Conservation (phyloP, 2,797 vertebrate genomes). For the Arnoldichthys spilopterus region DNA sequence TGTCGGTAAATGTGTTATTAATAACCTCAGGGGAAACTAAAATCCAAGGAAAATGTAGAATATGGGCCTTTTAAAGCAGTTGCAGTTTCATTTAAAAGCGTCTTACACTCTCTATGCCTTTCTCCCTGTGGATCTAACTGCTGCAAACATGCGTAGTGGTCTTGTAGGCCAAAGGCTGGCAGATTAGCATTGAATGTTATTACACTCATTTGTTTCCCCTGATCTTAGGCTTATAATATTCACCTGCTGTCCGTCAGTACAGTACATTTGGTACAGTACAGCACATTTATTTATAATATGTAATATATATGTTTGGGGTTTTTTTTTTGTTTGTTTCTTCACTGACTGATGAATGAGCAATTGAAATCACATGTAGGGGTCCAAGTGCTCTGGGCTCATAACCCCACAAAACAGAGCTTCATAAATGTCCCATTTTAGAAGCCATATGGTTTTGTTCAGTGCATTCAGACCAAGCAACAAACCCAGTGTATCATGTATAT, state of each 20-base stretch:
- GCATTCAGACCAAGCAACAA: neutral
- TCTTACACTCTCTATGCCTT: neutral
- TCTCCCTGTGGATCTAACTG: neutral
- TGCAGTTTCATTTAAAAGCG: too few relatives aligned
- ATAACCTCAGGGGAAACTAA: too few relatives aligned
- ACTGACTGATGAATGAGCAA: too few relatives aligned
- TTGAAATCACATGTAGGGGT: too few relatives aligned
- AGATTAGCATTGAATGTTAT: constrained; percentile 37
- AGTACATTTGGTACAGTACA: too few relatives aligned
- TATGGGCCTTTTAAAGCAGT: too few relatives aligned
- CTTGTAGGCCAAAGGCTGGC: constrained; percentile 49
- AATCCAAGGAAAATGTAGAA: too few relatives aligned
- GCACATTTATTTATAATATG: too few relatives aligned
- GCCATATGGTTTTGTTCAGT: neutral
- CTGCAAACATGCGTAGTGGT: constrained; percentile 56
- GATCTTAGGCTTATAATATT: neutral
- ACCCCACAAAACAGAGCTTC: neutral
- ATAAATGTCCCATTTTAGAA: neutral
- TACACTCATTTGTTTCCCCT: neutral
- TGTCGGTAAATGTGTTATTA: too few relatives aligned
- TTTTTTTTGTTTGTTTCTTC: too few relatives aligned
- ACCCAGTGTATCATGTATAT: neutral
- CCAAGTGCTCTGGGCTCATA: too few relatives aligned
- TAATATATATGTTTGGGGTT: too few relatives aligned
- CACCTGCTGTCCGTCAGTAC: neutral